Percentiles rank a stretch among this genome's conserved stretches.
Evolutionary conservation across 2,888 invertebrate genomes (phyloP).

Genomic region (Tipula vernalis): DNA sequence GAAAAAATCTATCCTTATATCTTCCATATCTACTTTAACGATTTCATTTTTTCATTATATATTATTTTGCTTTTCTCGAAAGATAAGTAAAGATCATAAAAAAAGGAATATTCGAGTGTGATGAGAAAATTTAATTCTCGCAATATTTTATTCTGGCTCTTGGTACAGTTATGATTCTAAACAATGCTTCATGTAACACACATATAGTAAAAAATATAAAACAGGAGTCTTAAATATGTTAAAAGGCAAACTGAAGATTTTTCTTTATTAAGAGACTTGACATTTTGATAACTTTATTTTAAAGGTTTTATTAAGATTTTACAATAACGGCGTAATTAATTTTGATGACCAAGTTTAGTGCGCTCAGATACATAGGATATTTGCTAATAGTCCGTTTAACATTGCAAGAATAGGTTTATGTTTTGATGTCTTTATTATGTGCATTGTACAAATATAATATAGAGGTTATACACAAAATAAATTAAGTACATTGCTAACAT

Average conservation of each 20-base stretch:
- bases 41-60: background rate
- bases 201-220: background rate
- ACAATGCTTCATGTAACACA: background rate
- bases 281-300: background rate
- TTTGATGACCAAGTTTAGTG: background rate
- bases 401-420: background rate
- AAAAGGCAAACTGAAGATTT: background rate
- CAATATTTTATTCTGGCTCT: background rate
- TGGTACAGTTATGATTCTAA: background rate
- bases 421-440: too few relatives aligned
- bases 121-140: background rate
- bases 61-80: background rate
- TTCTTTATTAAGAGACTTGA: background rate
- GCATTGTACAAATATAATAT: too few relatives aligned
- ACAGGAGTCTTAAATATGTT: background rate
- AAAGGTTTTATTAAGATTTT: background rate
- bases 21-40: background rate
- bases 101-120: background rate
- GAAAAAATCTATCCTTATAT: background rate
- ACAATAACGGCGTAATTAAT: background rate
- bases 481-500: too few relatives aligned
- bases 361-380: background rate
- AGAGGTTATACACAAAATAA: too few relatives aligned
- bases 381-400: background rate
- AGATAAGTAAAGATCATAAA: background rate